Conservation (phyloP, 2,113 vertebrate genomes). For the Ginglymostoma cirratum region DNA sequence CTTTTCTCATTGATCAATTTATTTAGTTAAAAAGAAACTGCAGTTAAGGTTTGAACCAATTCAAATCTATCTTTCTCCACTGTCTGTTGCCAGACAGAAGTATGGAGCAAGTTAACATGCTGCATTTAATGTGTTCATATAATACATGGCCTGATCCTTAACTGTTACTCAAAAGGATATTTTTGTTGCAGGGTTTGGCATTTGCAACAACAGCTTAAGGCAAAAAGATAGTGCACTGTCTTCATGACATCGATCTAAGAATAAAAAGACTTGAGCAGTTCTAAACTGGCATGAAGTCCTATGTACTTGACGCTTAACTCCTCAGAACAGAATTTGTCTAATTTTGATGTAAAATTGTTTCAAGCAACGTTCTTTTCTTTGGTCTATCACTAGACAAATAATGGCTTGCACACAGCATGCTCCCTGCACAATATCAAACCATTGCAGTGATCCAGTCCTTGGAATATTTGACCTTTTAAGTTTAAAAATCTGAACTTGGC, state of each 20-base stretch:
- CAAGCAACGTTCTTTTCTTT: constrained; percentile 11
- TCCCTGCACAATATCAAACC: constrained; percentile 36
- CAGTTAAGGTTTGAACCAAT: background rate
- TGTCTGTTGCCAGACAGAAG: background rate
- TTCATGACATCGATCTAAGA: background rate
- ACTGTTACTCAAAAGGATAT: constrained; percentile 5
- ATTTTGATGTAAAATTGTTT: constrained; percentile 21
- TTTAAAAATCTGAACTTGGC: constrained; percentile 33
- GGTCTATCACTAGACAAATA: constrained; percentile 23
- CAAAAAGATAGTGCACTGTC: constrained; percentile 4
- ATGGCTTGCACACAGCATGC: constrained; percentile 22
- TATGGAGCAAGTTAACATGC: background rate
- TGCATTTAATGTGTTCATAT: background rate
- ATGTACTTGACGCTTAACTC: constrained; percentile 16
- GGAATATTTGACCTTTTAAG: constrained; percentile 37
- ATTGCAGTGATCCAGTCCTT: constrained; percentile 33
- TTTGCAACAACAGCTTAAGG: constrained; percentile 13
- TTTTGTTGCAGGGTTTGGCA: constrained; percentile 1
- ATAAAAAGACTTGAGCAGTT: constrained; percentile 11
- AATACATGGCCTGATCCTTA: background rate
- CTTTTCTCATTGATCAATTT: background rate
- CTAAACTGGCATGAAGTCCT: constrained; percentile 1
- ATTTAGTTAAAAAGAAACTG: background rate
- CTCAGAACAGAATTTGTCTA: constrained; percentile 26
- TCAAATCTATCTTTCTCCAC: background rate